A percentile compares a stretch with the other conserved stretches of the same genome.
Conservation (phyloP, 2,113 vertebrate genomes). For the Haliaeetus leucogaster region DNA sequence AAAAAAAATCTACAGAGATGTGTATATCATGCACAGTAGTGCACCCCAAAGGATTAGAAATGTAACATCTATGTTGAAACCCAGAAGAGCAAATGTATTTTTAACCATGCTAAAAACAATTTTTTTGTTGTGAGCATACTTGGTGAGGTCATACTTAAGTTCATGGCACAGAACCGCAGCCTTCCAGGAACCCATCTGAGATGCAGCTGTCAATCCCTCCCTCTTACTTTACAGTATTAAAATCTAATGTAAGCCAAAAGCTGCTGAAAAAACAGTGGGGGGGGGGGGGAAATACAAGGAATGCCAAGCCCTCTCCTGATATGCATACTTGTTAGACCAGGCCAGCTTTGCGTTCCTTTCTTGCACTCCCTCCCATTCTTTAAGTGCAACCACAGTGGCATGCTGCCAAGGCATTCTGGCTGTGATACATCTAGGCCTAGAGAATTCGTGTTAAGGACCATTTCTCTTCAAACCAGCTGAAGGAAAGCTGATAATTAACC, state of each 20-base stretch:
- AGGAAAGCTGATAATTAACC: constrained; percentile 56
- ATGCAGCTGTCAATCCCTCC: not conserved
- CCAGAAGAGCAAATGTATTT: constrained; percentile 11
- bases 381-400: not conserved
- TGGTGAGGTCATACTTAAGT: constrained; percentile 21
- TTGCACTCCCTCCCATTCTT: not conserved
- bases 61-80: not conserved
- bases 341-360: constrained; percentile 15
- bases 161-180: constrained; percentile 17
- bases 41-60: not conserved
- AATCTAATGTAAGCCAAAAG: not conserved
- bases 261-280: not conserved
- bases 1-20: not conserved
- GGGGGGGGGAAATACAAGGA: not conserved
- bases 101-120: not conserved
- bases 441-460: constrained; percentile 8
- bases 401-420: not conserved
- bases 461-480: constrained; percentile 11
- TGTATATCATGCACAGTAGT: not conserved
- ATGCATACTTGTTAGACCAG: not conserved
- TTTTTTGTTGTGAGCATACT: not conserved
- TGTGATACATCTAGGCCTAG: not conserved
- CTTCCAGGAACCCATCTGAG: constrained; percentile 48
- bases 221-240: not conserved
- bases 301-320: constrained; percentile 38